Base-by-base conservation (phyloP, 2,797 vertebrate species). In the Erethizon dorsatum region DNA sequence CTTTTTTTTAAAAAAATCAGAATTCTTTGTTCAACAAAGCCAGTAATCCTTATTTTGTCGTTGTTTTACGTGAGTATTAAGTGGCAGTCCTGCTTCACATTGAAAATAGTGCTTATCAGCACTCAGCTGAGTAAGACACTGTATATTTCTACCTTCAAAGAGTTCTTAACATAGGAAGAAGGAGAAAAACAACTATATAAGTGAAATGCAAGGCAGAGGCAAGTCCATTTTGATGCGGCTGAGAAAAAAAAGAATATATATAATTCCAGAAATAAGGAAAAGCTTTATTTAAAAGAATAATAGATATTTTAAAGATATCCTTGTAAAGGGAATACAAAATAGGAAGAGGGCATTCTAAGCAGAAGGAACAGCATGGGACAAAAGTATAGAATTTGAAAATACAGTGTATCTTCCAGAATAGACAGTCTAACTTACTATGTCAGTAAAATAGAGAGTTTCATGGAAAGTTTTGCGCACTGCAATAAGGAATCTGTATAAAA, bases 301-400 rank as follows among this genome's bases (percentile, higher is more conserved):
- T 83, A 83, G 45, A 20, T 89, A 92, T 31, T 94, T 86, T 82
- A 87, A 95, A 93, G 28, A 71, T 65, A 59, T 52, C n/a, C 22
- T 93, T 84, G 28, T 54, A 84, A 84, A 73, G 26, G 73, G 33
- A 88, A 37, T 73, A 84, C 56, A 79, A 92, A 96, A 45, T 31
- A 69, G 22, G 24, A 33, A 59, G 41, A 37, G 28, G 28, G 24
- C 15, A 52, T 94, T 73, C 79, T 65, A 73, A 33, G 45, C 24
- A 65, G 45, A 82, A 67, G 41, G 69, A 94, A 22, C 7, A 83
- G 8, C 17, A 2, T 90, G 69, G 93, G 87, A 18, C 71, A 61
- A 75, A 87, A 75, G 50, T n/a, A 6, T 14, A 67, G 22, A 37
- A 22, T 26, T 71, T 63, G 45, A 71, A 94, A 50, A 67, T 71